Conservation (phyloP, 1,140 invertebrate species). For the Drepana arcuata region DNA sequence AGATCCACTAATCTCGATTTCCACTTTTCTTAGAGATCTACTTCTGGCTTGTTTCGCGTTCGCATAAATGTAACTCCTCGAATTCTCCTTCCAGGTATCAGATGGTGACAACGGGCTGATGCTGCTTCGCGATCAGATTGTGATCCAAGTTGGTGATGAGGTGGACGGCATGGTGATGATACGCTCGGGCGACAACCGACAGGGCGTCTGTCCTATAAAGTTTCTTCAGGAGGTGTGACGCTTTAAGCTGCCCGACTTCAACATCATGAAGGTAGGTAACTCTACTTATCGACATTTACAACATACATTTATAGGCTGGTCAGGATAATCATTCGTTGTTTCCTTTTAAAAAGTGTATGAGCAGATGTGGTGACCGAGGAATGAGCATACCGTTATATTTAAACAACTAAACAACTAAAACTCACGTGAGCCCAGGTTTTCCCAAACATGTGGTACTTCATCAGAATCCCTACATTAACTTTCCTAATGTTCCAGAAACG, state of each 20-base stretch:
- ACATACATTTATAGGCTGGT: background rate
- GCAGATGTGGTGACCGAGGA: too few species aligned
- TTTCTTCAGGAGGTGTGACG: slow-evolving; percentile 90
- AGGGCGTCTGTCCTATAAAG: slow-evolving; percentile 86
- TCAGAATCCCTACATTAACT: too few species aligned
- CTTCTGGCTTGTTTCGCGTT: background rate
- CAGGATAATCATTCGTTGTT: background rate
- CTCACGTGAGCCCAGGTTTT: too few species aligned
- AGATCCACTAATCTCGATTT: too few species aligned
- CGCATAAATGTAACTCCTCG: background rate
- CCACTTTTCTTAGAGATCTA: too few species aligned
- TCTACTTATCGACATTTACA: background rate
- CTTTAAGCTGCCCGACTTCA: slow-evolving; percentile 54
- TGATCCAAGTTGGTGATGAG: slow-evolving; percentile 90
- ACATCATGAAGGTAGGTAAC: slow-evolving; percentile 39
- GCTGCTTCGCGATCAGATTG: slow-evolving; percentile 80
- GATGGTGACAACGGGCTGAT: slow-evolving; percentile 77
- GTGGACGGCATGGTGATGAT: slow-evolving; percentile 94
- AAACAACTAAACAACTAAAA: too few species aligned
- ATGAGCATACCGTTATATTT: too few species aligned
- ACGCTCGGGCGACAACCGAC: slow-evolving; percentile 88
- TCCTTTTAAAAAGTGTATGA: too few species aligned
- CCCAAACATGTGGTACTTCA: too few species aligned
- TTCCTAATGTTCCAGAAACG: slow-evolving; percentile 44
- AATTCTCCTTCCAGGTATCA: slow-evolving; percentile 73